Percentiles rank a stretch among this genome's conserved stretches.
phyloP scores from a whole-genome alignment of 2,113 vertebrate species.

The Phainopepla nitens region DNA sequence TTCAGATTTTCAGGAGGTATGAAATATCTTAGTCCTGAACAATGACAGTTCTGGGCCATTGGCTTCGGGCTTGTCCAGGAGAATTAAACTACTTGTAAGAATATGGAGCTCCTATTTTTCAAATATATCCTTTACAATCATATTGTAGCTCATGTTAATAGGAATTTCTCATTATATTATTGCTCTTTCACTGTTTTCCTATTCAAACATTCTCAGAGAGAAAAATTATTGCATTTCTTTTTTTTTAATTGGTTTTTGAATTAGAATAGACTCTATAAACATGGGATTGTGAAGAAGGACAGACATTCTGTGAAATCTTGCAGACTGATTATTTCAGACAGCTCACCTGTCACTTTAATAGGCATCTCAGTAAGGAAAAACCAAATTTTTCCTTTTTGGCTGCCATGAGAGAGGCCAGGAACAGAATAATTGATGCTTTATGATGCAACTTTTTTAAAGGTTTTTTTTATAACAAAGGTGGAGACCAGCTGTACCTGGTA shows the following conservation, averaged over 20 bases:
- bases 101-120: background rate
- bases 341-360: conserved; percentile 8
- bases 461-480: background rate
- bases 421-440: background rate
- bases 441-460: background rate
- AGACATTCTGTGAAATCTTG: background rate
- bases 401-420: background rate
- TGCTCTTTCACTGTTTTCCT: background rate
- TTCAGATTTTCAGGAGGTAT: background rate
- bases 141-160: background rate
- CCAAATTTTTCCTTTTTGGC: background rate
- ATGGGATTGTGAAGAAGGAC: background rate
- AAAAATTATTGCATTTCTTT: background rate
- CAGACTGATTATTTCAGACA: background rate
- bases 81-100: background rate
- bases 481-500: background rate
- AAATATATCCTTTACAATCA: background rate
- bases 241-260: background rate
- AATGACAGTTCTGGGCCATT: background rate
- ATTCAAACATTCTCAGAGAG: background rate
- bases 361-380: background rate
- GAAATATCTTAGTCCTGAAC: background rate
- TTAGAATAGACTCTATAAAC: background rate
- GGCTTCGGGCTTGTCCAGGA: background rate
- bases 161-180: background rate